A percentile compares a stretch with the other conserved stretches of the same genome.
Evolutionary conservation across 1,140 invertebrate genomes (phyloP).

Genomic region (Hypsibius dujardini): DNA sequence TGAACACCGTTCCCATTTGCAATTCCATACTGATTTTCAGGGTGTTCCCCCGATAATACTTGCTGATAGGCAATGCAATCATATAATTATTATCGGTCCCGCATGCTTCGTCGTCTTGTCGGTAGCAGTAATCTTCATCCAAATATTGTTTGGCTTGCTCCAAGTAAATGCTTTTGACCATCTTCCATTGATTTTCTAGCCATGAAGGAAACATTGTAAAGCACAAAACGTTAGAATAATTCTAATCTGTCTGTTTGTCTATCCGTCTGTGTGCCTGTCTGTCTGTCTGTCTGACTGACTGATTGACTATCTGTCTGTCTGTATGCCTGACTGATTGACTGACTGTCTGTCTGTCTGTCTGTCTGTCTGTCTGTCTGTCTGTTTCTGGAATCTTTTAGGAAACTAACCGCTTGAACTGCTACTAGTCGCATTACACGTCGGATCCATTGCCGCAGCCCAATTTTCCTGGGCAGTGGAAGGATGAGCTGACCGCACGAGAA

Average conservation of each 20-base stretch:
- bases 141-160: background rate
- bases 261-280: background rate
- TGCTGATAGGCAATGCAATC: background rate
- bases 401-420: too few relatives aligned
- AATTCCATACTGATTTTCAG: background rate
- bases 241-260: background rate
- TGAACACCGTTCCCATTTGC: background rate
- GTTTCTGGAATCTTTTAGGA: too few relatives aligned
- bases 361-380: too few relatives aligned
- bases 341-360: too few relatives aligned
- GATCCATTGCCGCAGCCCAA: too few relatives aligned
- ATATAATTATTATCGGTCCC: background rate
- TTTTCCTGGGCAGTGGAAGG: background rate
- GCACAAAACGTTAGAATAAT: background rate
- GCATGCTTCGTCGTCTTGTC: background rate
- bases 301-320: too few relatives aligned
- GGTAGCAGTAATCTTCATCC: background rate
- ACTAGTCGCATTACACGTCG: too few relatives aligned
- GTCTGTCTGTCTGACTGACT: background rate
- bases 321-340: too few relatives aligned
- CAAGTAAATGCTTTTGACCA: background rate
- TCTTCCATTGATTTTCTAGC: background rate
- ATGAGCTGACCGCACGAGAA: background rate
- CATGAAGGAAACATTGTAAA: background rate
- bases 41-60: background rate